Base-by-base conservation (phyloP, 1,140 invertebrate genomes). In the Uloborus diversus region DNA sequence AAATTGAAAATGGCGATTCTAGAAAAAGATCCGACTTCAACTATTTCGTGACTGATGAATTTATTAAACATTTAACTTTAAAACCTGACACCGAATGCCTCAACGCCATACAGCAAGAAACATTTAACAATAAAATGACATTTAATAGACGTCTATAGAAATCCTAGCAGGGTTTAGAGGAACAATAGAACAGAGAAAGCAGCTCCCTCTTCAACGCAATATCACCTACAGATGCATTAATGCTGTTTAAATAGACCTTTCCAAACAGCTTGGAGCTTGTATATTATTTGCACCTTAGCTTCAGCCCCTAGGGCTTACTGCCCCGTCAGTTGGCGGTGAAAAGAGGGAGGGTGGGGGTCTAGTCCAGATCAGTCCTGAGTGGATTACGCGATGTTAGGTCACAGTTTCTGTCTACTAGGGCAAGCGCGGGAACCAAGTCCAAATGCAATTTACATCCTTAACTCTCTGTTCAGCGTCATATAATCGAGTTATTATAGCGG, bases 191-290 rank as follows among this genome's bases (percentile, higher is more conserved):
- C n/a, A n/a, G n/a, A n/a, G n/a, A n/a, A n/a, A n/a, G n/a, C n/a
- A n/a, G n/a, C n/a, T n/a, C n/a, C n/a, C n/a, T n/a, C n/a, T n/a
- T n/a, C n/a, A 53, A 70, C 47, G 56, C 61, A 71, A 71, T 71
- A 71, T 61, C 53, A 71, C 69, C 69, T 71, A 59, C 56, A 28
- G 30, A 71, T 51, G 47, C 56, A 28, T 33, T 71, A 71, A 71
- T 71, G 69, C 69, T 71, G 69, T 71, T 71, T 71, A 71, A 71
- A 71, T 71, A 71, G 69, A 71, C 69, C 53, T 71, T 49, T 42
- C 56, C 35, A 71, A 71, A 71, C 53, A 71, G 69, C 69, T 30
- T 9, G 53, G 69, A 56, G 69, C 56, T 71, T 71, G 69, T 71
- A 49, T 59, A 61, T 69, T 71, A 71, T 61, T 59, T 61, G 69